A percentile compares a stretch with the other conserved stretches of the same genome.
These are phyloP conservation scores for Magallana ariakensis DNA, from an alignment of 1,140 invertebrate genomes.

Conservation along the genomic window DNA sequence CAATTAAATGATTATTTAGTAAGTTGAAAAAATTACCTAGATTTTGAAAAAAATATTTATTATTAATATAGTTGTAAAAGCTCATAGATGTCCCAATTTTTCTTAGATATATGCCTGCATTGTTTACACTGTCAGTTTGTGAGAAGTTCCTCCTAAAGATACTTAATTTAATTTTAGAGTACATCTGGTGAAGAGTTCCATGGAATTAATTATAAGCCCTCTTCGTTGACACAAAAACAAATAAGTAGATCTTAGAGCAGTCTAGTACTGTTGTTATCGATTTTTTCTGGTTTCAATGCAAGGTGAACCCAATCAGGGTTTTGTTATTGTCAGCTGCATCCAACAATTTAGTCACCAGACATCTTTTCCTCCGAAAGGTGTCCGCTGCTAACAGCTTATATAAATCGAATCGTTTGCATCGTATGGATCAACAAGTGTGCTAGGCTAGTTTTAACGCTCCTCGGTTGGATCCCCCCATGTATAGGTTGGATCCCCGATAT, in stretches of 20 bases:
- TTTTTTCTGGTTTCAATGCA: constrained; percentile 29
- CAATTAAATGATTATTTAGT: no score
- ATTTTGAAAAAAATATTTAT: no score
- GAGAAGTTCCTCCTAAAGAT: no score
- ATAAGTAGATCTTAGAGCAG: constrained; percentile 28
- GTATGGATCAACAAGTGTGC: constrained; percentile 5
- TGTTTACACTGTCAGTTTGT: no score
- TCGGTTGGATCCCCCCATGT: not conserved
- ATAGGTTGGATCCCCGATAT: constrained; percentile 21
- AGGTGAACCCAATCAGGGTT: constrained; percentile 15
- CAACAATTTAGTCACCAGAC: constrained; percentile 22
- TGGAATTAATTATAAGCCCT: not conserved
- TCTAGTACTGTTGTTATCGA: constrained; percentile 35
- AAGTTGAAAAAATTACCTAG: no score
- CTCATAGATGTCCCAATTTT: no score
- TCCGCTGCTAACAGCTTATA: not conserved
- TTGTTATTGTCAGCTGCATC: constrained; percentile 31
- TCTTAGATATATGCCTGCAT: no score
- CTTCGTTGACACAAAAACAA: constrained; percentile 20
- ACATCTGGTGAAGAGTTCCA: no score
- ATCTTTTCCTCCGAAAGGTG: constrained; percentile 21
- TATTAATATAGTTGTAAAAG: no score
- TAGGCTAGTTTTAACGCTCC: not conserved
- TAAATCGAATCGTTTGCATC: not conserved
- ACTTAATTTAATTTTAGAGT: no score